Conservation (phyloP, 2,113 vertebrate genomes). For the Amblyornis subalaris region DNA sequence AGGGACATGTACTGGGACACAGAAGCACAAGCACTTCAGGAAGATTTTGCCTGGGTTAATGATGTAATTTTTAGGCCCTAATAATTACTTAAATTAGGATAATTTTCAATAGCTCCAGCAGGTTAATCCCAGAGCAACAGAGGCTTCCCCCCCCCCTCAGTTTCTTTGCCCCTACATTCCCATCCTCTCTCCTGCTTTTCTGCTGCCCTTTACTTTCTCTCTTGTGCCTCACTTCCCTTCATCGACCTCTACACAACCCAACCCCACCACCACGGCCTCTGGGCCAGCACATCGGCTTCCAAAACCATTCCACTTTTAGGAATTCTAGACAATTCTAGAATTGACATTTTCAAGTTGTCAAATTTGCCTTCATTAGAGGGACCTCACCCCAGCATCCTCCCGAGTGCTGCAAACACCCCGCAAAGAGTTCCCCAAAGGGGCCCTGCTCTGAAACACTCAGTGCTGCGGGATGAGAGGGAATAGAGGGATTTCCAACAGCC, state of each 20-base stretch:
- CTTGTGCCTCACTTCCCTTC: not conserved
- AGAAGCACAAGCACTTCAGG: not conserved
- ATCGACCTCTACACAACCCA: not conserved
- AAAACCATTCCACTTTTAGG: not conserved
- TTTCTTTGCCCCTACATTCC: not conserved
- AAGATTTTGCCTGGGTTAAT: not conserved
- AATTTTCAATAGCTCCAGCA: not conserved
- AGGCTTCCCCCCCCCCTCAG: not conserved
- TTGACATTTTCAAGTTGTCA: not conserved
- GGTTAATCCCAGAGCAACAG: not conserved
- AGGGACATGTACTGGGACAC: accelerated
- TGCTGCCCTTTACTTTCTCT: not conserved
- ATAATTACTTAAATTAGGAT: not conserved
- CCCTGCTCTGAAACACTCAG: not conserved
- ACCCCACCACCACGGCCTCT: not conserved
- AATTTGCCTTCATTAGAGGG: not conserved
- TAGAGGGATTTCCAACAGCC: not conserved
- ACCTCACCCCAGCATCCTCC: not conserved
- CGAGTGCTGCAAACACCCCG: not conserved
- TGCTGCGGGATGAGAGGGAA: not conserved
- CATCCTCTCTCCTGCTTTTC: not conserved
- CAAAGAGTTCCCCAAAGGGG: not conserved
- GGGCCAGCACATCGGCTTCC: not conserved
- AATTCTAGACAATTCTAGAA: not conserved
- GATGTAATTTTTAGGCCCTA: not conserved